Conservation (phyloP, 2,797 vertebrate genomes). For the Momotus momota region DNA sequence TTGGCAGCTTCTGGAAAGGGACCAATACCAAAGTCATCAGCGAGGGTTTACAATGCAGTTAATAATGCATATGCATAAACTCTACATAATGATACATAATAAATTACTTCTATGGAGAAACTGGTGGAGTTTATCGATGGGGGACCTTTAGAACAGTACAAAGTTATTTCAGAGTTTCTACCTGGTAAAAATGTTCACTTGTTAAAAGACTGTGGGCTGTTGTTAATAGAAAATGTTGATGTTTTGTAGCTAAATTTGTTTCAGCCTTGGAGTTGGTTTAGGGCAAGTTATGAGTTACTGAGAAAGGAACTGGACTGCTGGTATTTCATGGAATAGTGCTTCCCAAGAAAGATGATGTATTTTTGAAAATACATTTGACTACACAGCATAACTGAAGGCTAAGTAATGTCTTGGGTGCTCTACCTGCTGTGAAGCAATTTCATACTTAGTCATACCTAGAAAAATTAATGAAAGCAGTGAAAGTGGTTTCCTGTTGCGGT, state of each 20-base stretch:
- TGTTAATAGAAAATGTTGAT: background rate
- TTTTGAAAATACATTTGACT: background rate
- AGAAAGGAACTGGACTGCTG: background rate
- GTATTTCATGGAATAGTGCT: background rate
- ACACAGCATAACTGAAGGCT: background rate
- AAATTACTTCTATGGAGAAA: background rate
- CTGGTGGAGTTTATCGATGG: background rate
- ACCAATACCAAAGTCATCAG: background rate
- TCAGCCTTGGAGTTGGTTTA: background rate
- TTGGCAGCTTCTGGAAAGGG: background rate
- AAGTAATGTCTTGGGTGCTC: background rate
- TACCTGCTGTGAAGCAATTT: background rate
- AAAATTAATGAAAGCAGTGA: slow-evolving; percentile 19
- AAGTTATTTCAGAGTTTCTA: background rate
- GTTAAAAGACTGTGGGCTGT: background rate
- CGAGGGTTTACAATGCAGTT: background rate
- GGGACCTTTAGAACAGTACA: background rate
- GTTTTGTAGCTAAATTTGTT: background rate
- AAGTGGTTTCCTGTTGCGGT: slow-evolving; percentile 26
- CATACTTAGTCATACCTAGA: background rate
- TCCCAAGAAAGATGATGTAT: background rate
- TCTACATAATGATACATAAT: background rate
- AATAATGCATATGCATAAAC: background rate
- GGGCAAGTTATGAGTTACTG: background rate
- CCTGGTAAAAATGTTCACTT: background rate